These are phyloP conservation scores for Falcunculus frontatus DNA, from an alignment of 2,113 vertebrate species.

Conservation along the genomic window DNA sequence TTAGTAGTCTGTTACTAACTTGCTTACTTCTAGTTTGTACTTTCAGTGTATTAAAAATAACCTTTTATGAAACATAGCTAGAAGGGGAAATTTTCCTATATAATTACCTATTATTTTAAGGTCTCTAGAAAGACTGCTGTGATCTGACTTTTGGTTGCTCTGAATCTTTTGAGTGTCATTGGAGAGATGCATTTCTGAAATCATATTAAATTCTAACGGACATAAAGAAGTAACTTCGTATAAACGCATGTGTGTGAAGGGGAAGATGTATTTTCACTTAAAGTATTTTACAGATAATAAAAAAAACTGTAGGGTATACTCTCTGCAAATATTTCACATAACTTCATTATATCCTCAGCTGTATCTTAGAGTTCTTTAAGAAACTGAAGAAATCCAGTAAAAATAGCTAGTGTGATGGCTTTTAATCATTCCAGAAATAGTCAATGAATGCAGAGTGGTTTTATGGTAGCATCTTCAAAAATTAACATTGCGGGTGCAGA, in stretches of 20 bases:
- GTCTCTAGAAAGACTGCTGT: not conserved
- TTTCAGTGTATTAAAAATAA: not conserved
- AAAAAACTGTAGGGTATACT: not conserved
- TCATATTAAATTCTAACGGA: not conserved
- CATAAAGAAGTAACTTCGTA: not conserved
- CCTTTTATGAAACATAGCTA: not conserved
- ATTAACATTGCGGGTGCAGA: not conserved
- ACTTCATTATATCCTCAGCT: not conserved
- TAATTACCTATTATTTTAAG: not conserved
- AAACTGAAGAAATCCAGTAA: not conserved
- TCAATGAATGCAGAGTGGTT: not conserved
- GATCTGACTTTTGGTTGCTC: not conserved
- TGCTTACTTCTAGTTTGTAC: not conserved
- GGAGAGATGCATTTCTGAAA: not conserved
- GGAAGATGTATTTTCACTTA: not conserved
- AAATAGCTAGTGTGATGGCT: not conserved
- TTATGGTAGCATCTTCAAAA: slow-evolving; percentile 6
- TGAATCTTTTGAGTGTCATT: not conserved
- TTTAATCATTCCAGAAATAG: not conserved
- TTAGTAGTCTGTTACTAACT: not conserved
- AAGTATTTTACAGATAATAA: not conserved
- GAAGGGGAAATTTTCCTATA: not conserved
- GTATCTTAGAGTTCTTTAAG: not conserved
- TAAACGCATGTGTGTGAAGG: not conserved
- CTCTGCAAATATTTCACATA: not conserved